Evolutionary conservation across 1,140 invertebrate species (phyloP).

Genomic region (Trachelipus rathkii): DNA sequence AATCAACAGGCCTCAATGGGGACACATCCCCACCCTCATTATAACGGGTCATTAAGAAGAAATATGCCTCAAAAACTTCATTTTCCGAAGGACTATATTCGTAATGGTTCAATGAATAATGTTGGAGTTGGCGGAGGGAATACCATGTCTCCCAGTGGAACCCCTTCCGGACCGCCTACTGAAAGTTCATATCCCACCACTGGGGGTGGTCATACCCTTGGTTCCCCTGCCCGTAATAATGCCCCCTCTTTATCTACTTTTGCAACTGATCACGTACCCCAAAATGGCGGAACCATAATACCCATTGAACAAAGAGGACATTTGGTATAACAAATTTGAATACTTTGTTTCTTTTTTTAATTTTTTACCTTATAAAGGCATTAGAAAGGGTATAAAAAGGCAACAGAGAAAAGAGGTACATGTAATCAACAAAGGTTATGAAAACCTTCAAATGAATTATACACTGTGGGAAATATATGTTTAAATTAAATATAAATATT

Average conservation of each 20-base stretch:
- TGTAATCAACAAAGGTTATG: not conserved
- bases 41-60: constrained; percentile 37
- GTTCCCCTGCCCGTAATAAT: constrained; percentile 27
- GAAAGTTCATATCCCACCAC: not conserved
- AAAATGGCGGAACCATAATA: constrained; percentile 16
- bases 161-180: not conserved
- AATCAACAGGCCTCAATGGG: constrained; percentile 12
- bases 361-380: not conserved
- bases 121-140: constrained; percentile 16
- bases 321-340: constrained; percentile 31
- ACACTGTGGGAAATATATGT: too few relatives aligned
- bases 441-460: constrained; percentile 1
- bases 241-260: constrained; percentile 44
- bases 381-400: not conserved
- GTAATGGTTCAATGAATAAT: constrained; percentile 42
- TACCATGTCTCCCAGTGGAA: constrained; percentile 19
- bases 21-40: constrained; percentile 31
- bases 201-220: not conserved
- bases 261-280: constrained; percentile 30
- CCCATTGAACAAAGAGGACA: constrained; percentile 43
- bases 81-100: constrained; percentile 45
- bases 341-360: not conserved
- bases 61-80: constrained; percentile 41
- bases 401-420: not conserved
- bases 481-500: too few relatives aligned